Evolutionary conservation across 1,140 invertebrate genomes (phyloP), one percentile per base, ranked within the genome.

Genomic region (Glossosoma conforme): DNA sequence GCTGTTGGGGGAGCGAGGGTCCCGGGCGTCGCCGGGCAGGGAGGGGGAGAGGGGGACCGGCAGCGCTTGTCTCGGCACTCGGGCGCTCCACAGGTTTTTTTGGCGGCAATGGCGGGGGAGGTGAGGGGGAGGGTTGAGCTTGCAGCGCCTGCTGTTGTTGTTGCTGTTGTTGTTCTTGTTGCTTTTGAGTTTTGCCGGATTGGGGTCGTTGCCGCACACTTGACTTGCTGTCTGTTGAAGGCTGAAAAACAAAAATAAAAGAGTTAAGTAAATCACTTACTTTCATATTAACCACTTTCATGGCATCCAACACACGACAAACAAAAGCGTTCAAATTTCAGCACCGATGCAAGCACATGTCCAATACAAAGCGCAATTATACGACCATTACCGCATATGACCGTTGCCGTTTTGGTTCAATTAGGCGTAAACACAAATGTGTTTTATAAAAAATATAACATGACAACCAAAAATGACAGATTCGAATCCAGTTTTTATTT

Each of bases 61-160:
- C 57, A 2, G 61, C 60, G 4, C 62, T 58, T 52, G 67, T 61
- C 11, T 58, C 60, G 24, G 65, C 61, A 21, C 65, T 51, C 40
- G 65, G 63, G 21, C 54, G 53, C 18, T 57, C 48, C 8, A 60
- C 1, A 51, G 85, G 77, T 61, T 90, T 89, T 66, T 92, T 92
- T 0, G 89, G 89, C 2, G 89, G 89, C 46, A 92, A 70, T 1
- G 89, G 89, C 8, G 89, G 89, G 1, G 89, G 89, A 55, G 89
- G 68, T 64, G 72, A 66, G 63, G 78, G 63, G 51, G 62, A 62
- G 52, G 69, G 83, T 41, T 86, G 67, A 2, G 85, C 85, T 10
- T 85, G 86, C 17, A 56, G 68, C 48, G 54, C 36, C 62, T 43
- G 32, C 3, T 11, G 32, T 11, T 33, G 32, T 3, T 11, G 3